Base-by-base conservation (phyloP, 2,113 vertebrate genomes). In the Prionailurus bengalensis region DNA sequence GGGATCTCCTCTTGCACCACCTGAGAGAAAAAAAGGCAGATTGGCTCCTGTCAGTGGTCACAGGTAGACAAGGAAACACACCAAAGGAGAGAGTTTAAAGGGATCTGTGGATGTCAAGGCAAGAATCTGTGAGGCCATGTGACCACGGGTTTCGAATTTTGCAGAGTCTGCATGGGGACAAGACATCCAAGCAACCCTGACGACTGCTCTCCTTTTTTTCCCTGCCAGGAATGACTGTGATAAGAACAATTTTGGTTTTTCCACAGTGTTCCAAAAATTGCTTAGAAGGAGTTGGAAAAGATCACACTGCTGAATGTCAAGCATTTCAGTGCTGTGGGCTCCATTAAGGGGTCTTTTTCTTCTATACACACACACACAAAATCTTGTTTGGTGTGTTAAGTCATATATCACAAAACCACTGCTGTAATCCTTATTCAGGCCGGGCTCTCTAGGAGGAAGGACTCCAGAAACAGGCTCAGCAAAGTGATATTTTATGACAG, bases 1-100 rank as follows among this genome's bases (percentile, higher is more conserved):
- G 99, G 95, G 45, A 99, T 99, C 98, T 99, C 99, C 89, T 99
- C 99, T 94, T 99, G 99, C 61, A 99, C 99, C 51, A 99, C 99
- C 99, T 99, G 97, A 91, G 95, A 97, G 98, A 93, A 98, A 97
- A 97, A 97, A 42, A 45, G 80, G 7, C 0, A 84, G 65, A 76
- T 61, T 39, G 71, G 55, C 31, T 93, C 42, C 91, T n/a, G 31
- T 61, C 25, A 79, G 42, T 27, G 51, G 33, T 88, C 70, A 94
- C 8, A 65, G 51, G 29, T 39, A 84, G 89, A 51, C 5, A 17
- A 95, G 25, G 55, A 89, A 94, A 85, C 42, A 45, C 33, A n/a
- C 6, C 16, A 48, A 87, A 76, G 79, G 76, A 91, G 91, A 97
- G 68, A 1, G 23, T 7, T 92, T 45, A 70, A 36, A 89, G 39